Conservation (phyloP, 2,888 invertebrate genomes). For the Cremastinae sp. region DNA sequence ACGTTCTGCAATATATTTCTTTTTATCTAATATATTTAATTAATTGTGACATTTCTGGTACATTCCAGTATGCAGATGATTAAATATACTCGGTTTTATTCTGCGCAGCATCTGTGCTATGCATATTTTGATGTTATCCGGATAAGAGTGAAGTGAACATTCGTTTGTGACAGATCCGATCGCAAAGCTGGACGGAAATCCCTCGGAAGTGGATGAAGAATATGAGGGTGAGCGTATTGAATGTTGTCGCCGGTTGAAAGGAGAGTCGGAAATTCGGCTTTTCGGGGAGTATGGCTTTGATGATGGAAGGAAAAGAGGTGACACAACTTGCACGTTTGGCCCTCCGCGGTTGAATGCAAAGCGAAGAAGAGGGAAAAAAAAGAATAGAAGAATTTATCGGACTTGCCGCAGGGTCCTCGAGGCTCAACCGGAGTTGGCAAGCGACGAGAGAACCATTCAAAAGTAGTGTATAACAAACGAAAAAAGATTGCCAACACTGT, state of each 20-base stretch:
- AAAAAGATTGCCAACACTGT: slow-evolving; percentile 56
- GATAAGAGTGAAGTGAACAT: too few species aligned
- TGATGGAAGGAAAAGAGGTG: slow-evolving; percentile 4
- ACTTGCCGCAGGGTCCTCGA: slow-evolving; percentile 36
- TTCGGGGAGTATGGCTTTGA: slow-evolving; percentile 37
- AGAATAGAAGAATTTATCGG: slow-evolving; percentile 53
- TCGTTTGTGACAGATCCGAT: too few species aligned
- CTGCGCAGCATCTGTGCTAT: too few species aligned
- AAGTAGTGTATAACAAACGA: slow-evolving; percentile 56
- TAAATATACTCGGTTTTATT: too few species aligned
- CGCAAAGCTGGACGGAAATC: neutral
- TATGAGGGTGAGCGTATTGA: slow-evolving; percentile 39
- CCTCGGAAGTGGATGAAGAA: too few species aligned
- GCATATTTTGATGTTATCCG: too few species aligned
- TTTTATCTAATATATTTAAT: too few species aligned
- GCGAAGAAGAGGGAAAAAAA: slow-evolving; percentile 20
- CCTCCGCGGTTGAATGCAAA: slow-evolving; percentile 26
- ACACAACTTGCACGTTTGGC: slow-evolving; percentile 42
- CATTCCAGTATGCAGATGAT: too few species aligned
- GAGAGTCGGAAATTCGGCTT: slow-evolving; percentile 23
- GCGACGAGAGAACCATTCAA: slow-evolving; percentile 54
- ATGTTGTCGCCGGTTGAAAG: slow-evolving; percentile 29
- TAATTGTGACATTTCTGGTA: too few species aligned
- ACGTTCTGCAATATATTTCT: too few species aligned
- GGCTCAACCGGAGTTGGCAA: slow-evolving; percentile 54